Evolutionary conservation across 2,888 invertebrate genomes (phyloP), one percentile per base, ranked within the genome.

Genomic region (Ormia ochracea): DNA sequence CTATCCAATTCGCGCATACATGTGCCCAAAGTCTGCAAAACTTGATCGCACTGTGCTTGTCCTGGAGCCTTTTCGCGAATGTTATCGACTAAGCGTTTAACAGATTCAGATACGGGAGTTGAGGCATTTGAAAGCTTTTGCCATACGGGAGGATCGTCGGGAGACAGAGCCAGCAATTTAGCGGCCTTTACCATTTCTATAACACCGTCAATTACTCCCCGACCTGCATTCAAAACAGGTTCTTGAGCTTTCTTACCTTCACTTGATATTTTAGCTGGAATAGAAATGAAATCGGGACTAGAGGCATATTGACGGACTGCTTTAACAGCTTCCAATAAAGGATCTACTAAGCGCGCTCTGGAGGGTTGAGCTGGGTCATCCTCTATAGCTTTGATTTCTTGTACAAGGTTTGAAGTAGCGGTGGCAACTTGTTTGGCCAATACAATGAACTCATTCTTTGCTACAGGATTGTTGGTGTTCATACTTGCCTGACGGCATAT

Each of bases 371-470:
- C 94, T 84, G 96, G 97, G 85, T 96, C 95, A 31, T 93, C 92
- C 89, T 98, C 98, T 33, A 95, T 89, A 0, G 93, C 94, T 91
- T 98, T 99, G 85, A 99, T 98, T 88, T 97, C 96, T 89, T 96
- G 96, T 19, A 99, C 98, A 19, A 99, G 92, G 82, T 94, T 93
- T 0, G 98, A 96, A 0, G 99, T 99, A 17, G 96, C 96, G 90
- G 96, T 96, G 59, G 99, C 99, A 1, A 99, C 97, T 86, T 98
- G 98, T 89, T 98, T 98, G 68, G 99, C 99, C 82, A 97, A 96
- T 88, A 98, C 97, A 68, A 99, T 98, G 90, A 99, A 98, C 90
- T 98, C 98, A 33, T 98, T 91, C 90, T 98, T 98, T 70, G 97
- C 97, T 3, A 95, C 95, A 0, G 98, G 96, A 89, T 96, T 96